These are phyloP conservation scores for Phaenicophaeus curvirostris DNA, from an alignment of 2,797 vertebrate species.

Conservation along the genomic window DNA sequence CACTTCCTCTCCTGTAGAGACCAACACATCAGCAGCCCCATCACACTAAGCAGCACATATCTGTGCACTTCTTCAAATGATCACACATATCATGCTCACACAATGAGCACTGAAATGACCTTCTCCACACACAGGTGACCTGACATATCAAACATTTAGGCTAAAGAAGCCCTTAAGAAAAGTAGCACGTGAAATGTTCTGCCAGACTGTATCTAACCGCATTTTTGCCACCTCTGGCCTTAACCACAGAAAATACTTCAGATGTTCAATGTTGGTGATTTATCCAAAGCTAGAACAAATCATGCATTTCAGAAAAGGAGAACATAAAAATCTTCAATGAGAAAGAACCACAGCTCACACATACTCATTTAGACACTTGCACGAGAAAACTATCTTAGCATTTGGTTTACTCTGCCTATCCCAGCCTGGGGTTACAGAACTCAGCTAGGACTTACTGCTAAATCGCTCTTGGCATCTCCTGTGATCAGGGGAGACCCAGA, in stretches of 20 bases:
- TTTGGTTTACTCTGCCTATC: background rate
- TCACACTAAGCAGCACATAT: rapidly evolving
- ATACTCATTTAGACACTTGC: background rate
- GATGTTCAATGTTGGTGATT: background rate
- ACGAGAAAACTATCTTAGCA: background rate
- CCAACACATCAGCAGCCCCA: background rate
- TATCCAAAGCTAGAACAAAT: background rate
- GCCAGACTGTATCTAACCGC: background rate
- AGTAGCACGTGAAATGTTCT: background rate
- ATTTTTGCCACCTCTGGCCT: background rate
- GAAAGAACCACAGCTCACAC: background rate
- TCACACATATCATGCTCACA: background rate
- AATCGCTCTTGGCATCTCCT: background rate
- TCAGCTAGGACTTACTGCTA: background rate
- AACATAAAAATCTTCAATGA: background rate
- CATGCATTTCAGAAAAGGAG: background rate
- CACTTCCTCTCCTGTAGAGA: background rate
- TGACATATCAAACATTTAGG: background rate
- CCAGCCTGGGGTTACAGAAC: background rate
- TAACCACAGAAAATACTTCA: background rate
- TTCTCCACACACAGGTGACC: background rate
- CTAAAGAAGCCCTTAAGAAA: background rate
- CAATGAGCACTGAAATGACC: rapidly evolving
- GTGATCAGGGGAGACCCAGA: background rate
- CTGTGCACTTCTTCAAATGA: rapidly evolving